Base-by-base conservation (phyloP, 2,888 invertebrate species). In the Pyrocoelia pectoralis region DNA sequence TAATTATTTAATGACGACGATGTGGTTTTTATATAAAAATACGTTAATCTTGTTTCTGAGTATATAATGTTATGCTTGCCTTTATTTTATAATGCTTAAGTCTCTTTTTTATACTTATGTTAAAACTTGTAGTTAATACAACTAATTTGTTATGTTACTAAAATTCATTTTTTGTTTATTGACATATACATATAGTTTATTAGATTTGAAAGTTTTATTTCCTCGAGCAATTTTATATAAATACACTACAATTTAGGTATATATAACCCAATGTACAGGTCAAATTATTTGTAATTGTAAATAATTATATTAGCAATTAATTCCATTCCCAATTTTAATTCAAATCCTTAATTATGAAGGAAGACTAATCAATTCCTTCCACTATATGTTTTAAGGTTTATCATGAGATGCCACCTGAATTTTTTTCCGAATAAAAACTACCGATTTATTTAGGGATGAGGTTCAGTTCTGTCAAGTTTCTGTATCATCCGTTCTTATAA, bases 1-100 rank as follows among this genome's bases (percentile, higher is more conserved):
- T 41, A 38, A 54, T 41, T 13, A 19, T 61, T 15, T 55, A 55
- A 43, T 40, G 50, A 50, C 43, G 6, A 24, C 6, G 28, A 61
- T 56, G 55, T 33, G 18, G 15, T 41, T 54, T 52, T 46, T 18
- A 46, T 41, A 17, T 17, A 24, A 43, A 10, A 46, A 24, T 38
- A 46, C 24, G 28, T 33, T 57, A 19, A 52, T 24, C 48, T 40
- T 52, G 46, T 59, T 52, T 29, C 50, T 58, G 17, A 19, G 40
- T 50, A 43, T 50, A 17, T 18, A n/a, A 49, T 63, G 63, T 63
- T 63, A 63, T 43, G 54, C 63, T 63, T 63, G 63, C 63, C 63
- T 48, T 33, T 54, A 51, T 63, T 59, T 63, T 58, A 54, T 54
- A 56, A 33, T n/a, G 33, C 33, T 33, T 43, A 43, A 15, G 41